Evolutionary conservation across 64 coral and sea anemone species (phyloP).

Genomic region (Astreopora myriophthalma): DNA sequence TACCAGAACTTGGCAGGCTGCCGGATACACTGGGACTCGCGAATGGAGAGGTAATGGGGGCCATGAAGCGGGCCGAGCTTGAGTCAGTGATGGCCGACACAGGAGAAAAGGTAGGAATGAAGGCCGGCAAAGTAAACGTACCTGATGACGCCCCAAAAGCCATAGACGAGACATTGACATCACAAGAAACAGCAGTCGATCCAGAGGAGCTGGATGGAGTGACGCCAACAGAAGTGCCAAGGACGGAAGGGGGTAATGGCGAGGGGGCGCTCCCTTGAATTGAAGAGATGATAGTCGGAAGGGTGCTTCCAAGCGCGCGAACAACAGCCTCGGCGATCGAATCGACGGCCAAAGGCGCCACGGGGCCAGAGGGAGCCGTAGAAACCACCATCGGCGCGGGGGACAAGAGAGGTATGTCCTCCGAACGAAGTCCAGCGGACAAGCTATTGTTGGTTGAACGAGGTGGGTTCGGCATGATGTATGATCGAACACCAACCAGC

Average conservation of each 20-base stretch:
- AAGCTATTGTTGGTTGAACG: constrained; percentile 8
- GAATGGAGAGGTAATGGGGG: background rate
- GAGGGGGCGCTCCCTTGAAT: background rate
- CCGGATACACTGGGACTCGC: background rate
- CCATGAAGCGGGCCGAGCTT: background rate
- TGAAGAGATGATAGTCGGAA: background rate
- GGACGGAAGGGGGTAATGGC: background rate
- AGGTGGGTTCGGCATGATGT: background rate
- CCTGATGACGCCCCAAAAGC: background rate
- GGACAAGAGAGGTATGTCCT: background rate
- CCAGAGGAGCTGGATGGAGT: background rate
- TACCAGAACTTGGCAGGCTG: background rate
- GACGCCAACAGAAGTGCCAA: background rate
- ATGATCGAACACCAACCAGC: too few relatives aligned
- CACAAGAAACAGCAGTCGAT: background rate
- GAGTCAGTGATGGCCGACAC: background rate
- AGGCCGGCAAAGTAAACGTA: background rate
- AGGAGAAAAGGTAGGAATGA: background rate
- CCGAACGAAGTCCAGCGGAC: background rate
- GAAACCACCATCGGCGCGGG: background rate
- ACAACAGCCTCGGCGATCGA: background rate
- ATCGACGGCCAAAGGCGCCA: background rate
- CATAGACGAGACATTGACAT: background rate
- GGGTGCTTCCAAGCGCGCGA: background rate
- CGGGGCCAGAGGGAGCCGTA: background rate